These are phyloP conservation scores for Pseudorasbora parva DNA, from an alignment of 2,113 vertebrate genomes.

Conservation along the genomic window DNA sequence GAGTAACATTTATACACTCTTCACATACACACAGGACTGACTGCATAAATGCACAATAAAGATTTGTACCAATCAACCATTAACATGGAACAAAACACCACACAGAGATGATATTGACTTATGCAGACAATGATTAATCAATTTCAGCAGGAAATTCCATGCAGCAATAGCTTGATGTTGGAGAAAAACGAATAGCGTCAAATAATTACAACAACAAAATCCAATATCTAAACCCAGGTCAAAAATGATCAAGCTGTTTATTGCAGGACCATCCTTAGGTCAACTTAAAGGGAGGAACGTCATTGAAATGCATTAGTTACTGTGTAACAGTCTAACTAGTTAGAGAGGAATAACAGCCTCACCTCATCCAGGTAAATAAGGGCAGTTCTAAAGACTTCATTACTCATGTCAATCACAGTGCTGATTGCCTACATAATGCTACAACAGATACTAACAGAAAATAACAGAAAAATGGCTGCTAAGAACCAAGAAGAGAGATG, in stretches of 20 bases:
- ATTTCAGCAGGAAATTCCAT: neutral
- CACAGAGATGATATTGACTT: neutral
- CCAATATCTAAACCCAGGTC: neutral
- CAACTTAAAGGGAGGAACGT: neutral
- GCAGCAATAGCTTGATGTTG: neutral
- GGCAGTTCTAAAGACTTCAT: too few relatives aligned
- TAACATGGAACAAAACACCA: slow-evolving; percentile 15
- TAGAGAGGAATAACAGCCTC: neutral
- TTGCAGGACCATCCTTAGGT: neutral
- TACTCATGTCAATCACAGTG: too few relatives aligned
- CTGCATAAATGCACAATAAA: neutral
- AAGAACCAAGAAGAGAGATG: neutral
- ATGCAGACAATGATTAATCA: neutral
- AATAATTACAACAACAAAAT: neutral
- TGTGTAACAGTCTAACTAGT: neutral
- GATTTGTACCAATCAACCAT: slow-evolving; percentile 33
- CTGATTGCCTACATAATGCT: too few relatives aligned
- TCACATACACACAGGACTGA: neutral
- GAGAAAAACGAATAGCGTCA: neutral
- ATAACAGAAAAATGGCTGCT: neutral
- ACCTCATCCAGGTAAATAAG: neutral
- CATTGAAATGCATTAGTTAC: neutral
- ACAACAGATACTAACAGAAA: too few relatives aligned
- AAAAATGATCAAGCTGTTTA: neutral
- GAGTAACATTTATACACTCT: neutral